A percentile compares a stretch with the other conserved stretches of the same genome.
Evolutionary conservation across 1,140 invertebrate species (phyloP).

Genomic region (Sinella curviseta): DNA sequence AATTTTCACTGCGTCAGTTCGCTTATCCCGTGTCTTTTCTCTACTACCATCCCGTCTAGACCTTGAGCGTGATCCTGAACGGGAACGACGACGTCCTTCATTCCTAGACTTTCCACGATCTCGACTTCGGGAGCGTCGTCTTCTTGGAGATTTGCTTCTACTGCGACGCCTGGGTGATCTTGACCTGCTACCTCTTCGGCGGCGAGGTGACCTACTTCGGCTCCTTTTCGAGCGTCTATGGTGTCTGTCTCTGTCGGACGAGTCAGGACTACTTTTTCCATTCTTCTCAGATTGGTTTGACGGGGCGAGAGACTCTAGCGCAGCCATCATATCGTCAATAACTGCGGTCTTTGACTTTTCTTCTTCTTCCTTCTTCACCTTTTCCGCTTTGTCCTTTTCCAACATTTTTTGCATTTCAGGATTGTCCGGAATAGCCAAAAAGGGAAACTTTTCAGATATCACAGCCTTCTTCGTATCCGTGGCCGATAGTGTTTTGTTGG

Average conservation of each 20-base stretch:
- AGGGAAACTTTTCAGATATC: constrained; percentile 80
- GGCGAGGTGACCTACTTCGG: constrained; percentile 47
- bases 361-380: constrained; percentile 51
- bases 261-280: constrained; percentile 4
- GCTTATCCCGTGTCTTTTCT: constrained; percentile 35
- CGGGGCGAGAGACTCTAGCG: constrained; percentile 83
- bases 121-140: constrained; percentile 37
- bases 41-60: constrained; percentile 50
- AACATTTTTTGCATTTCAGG: constrained; percentile 54
- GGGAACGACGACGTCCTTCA: constrained; percentile 38
- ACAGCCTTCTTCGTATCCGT: constrained; percentile 60
- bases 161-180: constrained; percentile 53
- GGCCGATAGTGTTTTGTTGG: constrained; percentile 45
- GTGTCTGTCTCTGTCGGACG: constrained; percentile 13
- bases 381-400: constrained; percentile 54
- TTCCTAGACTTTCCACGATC: constrained; percentile 52
- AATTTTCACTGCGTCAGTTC: constrained; percentile 47
- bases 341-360: constrained; percentile 55
- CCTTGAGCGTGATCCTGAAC: constrained; percentile 21
- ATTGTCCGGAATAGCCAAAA: constrained; percentile 85
- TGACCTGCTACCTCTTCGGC: constrained; percentile 48
- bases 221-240: constrained; percentile 51
- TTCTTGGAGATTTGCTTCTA: constrained; percentile 50
- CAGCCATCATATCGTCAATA: constrained; percentile 81
- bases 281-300: constrained; percentile 51